A percentile compares a stretch with the other conserved stretches of the same genome.
Evolutionary conservation across 2,113 vertebrate species (phyloP).

Genomic region (Gopherus flavomarginatus): DNA sequence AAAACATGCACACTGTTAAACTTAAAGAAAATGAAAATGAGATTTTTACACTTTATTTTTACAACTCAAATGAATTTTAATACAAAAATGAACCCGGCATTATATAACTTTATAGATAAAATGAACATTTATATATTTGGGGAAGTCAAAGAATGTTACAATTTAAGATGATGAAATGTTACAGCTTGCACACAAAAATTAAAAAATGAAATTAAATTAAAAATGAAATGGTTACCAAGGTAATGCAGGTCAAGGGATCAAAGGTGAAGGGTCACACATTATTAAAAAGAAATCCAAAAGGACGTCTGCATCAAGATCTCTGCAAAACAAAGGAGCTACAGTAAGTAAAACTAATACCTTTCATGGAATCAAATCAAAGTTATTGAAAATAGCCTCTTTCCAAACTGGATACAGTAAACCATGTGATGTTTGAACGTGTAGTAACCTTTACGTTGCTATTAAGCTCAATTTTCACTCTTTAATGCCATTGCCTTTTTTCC

Average conservation of each 20-base stretch:
- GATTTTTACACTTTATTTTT: constrained; percentile 74
- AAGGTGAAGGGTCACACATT: constrained; percentile 98
- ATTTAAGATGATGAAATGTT: constrained; percentile 84
- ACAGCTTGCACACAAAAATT: constrained; percentile 86
- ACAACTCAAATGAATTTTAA: constrained; percentile 79
- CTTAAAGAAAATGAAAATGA: constrained; percentile 73
- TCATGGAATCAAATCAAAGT: constrained; percentile 59
- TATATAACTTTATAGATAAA: constrained; percentile 69
- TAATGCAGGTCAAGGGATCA: constrained; percentile 98
- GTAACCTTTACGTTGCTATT: background rate
- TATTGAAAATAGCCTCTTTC: constrained; percentile 50
- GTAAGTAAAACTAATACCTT: constrained; percentile 85
- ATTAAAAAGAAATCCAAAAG: constrained; percentile 99
- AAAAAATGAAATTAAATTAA: constrained; percentile 92
- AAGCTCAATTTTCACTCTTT: background rate
- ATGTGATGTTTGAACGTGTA: background rate
- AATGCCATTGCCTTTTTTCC: background rate
- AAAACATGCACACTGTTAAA: constrained; percentile 72
- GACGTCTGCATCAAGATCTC: constrained; percentile 94
- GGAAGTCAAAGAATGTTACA: constrained; percentile 77
- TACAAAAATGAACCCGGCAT: constrained; percentile 79
- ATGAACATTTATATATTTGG: constrained; percentile 69
- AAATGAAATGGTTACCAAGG: constrained; percentile 99
- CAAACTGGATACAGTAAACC: constrained; percentile 11
- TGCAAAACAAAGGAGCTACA: constrained; percentile 98